Percentiles rank a stretch among this genome's conserved stretches.
phyloP scores from a whole-genome alignment of 2,113 vertebrate genomes.

The Hippocampus comes region DNA sequence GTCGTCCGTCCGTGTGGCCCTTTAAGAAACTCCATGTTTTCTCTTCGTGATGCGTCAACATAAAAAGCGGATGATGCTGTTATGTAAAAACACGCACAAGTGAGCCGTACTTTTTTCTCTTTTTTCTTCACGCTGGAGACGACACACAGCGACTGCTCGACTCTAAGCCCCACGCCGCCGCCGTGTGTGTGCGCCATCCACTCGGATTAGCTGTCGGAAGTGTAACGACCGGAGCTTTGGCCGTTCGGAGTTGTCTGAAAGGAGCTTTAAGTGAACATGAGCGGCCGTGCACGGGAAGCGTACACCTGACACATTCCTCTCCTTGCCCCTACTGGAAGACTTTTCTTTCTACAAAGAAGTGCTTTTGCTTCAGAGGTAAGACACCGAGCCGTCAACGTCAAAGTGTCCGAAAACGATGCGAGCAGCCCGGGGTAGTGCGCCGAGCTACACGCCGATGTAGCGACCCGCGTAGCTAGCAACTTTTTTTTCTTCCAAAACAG shows the following conservation, averaged over 20 bases:
- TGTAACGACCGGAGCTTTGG: conserved; percentile 11
- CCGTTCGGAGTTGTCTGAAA: conserved; percentile 36
- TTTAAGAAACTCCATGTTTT: conserved; percentile 84
- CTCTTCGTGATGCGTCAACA: conserved; percentile 78
- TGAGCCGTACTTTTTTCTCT: conserved; percentile 52
- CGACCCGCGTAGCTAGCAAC: conserved; percentile 7
- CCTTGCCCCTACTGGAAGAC: conserved; percentile 30
- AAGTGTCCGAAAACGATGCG: conserved; percentile 46
- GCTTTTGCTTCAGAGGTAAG: conserved; percentile 31
- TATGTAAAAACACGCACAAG: conserved; percentile 76
- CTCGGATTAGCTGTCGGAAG: not conserved
- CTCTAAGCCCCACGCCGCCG: not conserved
- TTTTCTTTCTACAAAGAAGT: not conserved
- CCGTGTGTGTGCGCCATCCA: not conserved
- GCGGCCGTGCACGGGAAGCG: conserved; percentile 45
- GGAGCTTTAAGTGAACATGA: conserved; percentile 54
- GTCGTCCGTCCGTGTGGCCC: conserved; percentile 64
- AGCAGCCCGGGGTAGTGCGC: conserved; percentile 9
- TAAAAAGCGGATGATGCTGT: conserved; percentile 77
- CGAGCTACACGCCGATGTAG: conserved; percentile 9
- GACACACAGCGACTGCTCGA: not conserved
- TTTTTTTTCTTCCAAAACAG: not conserved
- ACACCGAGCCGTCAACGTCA: conserved; percentile 34
- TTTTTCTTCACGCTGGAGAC: conserved; percentile 10
- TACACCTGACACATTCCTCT: conserved; percentile 63